Base-by-base conservation (phyloP, 2,113 vertebrate species). In the Empidonax alnorum region DNA sequence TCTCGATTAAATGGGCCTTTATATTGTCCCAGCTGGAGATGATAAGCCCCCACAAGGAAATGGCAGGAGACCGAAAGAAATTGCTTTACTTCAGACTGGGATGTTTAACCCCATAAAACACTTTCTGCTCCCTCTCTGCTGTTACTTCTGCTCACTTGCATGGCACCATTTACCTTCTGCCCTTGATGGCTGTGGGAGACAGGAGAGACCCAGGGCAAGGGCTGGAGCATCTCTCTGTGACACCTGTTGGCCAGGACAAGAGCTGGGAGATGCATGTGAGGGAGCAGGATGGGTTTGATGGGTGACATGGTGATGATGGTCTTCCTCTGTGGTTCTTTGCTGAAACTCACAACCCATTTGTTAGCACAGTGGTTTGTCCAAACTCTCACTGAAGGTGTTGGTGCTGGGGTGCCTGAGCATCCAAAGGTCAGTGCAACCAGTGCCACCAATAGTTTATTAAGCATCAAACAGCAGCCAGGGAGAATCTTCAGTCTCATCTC, bases 1-100 rank as follows among this genome's bases (percentile, higher is more conserved):
- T 96, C 97, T 96, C 95, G 95, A 96, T 97, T 97, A 96, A 97
- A 97, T 94, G 96, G 88, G 92, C 95, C 97, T 98, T 97, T 96
- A 95, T 95, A 91, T 82, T 91, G 35, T 92, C 98, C 91, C 97
- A 97, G 97, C 97, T 96, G 97, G 97, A 96, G 97, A 97, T 81
- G 96, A 96, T 94, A 94, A 97, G 91, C 96, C 91, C 96, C 96
- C 93, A 94, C 66, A 44, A 97, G 95, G 96, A 97, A 96, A 95
- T 94, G 95, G 96, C 93, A 97, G 94, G 90, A 97, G 96, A 95
- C 83, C 13, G 61, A 87, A 90, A 81, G 93, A 97, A 96, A 97
- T 97, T 96, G 95, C 96, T 95, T 98, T 69, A 94, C 93, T 96
- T 96, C 94, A 97, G 96, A 65, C 91, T 88, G 88, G 92, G 95